Base-by-base conservation (phyloP, 2,797 vertebrate genomes). In the Megalops cyprinoides region DNA sequence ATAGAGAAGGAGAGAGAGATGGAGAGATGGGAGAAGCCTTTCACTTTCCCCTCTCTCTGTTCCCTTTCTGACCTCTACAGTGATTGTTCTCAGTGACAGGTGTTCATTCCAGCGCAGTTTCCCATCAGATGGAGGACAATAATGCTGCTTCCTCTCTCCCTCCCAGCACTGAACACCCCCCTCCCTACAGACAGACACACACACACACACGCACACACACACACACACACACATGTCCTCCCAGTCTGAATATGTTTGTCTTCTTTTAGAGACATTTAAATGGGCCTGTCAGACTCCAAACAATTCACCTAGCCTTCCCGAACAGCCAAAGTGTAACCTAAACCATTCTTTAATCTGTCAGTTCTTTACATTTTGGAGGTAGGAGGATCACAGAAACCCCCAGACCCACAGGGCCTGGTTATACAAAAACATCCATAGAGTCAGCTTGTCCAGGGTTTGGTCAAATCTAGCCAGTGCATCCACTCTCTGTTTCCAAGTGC, bases 61-160 rank as follows among this genome's bases (percentile, higher is more conserved):
- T 77, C 75, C 10, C 79, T 80, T 49, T 34, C 74, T 62, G 69
- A 88, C 85, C 88, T 90, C 91, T 87, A 83, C 84, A 87, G 87
- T 86, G 88, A 91, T 91, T 91, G 65, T 53, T 75, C 62, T 53
- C 37, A 18, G 69, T 88, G 91, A 90, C 90, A 92, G 90, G 90
- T 91, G 91, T 87, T 91, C 90, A 89, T 92, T 92, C 88, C 88
- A 84, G 91, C 89, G 90, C 89, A 90, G 91, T 92, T n/a, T 90
- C 91, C 89, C 62, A 85, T 91, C 90, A 88, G 87, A 85, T 79
- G 23, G 49, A 79, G 49, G 82, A 91, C 89, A 92, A 90, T 90
- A 91, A 94, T 91, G 86, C 89, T 82, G 80, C 87, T 89, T 89
- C 90, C 85, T 87, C 37, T 20, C 37, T 37, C 49, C 34, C 1